Percentiles rank a stretch among this genome's conserved stretches.
Evolutionary conservation across 2,113 vertebrate species (phyloP).

Genomic region (Gobius niger): DNA sequence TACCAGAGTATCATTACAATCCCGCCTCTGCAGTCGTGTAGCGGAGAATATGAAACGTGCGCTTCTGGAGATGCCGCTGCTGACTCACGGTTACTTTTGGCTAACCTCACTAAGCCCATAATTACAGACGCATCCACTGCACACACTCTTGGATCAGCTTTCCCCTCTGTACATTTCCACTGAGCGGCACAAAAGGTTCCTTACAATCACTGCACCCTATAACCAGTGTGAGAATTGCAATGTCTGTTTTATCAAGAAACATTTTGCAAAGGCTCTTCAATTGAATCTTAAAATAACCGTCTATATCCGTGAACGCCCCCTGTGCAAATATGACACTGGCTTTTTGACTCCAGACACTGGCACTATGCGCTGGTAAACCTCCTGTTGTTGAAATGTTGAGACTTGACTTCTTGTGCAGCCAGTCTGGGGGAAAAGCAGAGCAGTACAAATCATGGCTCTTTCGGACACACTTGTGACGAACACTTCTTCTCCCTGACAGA

Average conservation of each 20-base stretch:
- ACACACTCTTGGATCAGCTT: slow-evolving; percentile 17
- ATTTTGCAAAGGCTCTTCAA: neutral
- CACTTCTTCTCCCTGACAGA: slow-evolving; percentile 17
- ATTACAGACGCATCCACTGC: slow-evolving; percentile 48
- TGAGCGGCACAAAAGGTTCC: neutral
- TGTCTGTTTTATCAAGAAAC: neutral
- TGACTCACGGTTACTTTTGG: slow-evolving; percentile 56
- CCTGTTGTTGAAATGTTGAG: no score
- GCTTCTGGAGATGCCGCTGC: slow-evolving; percentile 36
- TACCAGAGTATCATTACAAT: no score
- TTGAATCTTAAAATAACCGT: no score
- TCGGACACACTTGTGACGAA: slow-evolving; percentile 17
- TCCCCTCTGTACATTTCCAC: slow-evolving; percentile 24
- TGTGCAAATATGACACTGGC: no score
- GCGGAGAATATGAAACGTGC: slow-evolving; percentile 62
- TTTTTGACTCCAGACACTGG: no score
- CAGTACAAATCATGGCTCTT: neutral
- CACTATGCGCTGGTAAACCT: no score
- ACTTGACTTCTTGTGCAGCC: no score
- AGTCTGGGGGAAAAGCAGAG: no score
- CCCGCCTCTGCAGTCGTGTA: no score
- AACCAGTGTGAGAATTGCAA: neutral
- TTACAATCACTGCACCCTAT: neutral
- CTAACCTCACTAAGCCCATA: slow-evolving; percentile 38
- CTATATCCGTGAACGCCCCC: no score